A percentile compares a stretch with the other conserved stretches of the same genome.
phyloP scores from a whole-genome alignment of 53 echinoderm and acorn worm genomes.

The Henricia sp. region DNA sequence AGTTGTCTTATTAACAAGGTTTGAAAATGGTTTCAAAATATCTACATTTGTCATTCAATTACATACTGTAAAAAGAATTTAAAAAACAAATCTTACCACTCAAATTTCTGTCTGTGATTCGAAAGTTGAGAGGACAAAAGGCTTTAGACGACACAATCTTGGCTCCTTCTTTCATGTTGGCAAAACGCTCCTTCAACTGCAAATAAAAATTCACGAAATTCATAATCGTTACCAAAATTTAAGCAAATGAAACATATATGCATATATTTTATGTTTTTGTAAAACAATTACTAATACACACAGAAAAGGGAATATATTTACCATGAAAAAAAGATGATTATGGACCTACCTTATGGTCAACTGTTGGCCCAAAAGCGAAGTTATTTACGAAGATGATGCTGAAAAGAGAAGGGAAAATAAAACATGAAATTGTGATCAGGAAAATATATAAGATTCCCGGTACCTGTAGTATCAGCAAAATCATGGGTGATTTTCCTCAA shows the following conservation, averaged over 20 bases:
- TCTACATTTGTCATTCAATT: not conserved
- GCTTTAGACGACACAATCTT: slow-evolving; percentile 98
- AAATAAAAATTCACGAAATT: too few relatives aligned
- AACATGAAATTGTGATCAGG: too few relatives aligned
- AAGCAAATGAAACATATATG: too few relatives aligned
- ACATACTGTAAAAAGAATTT: not conserved
- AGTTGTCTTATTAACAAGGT: too few relatives aligned
- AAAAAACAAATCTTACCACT: slow-evolving; percentile 79
- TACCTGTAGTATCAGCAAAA: too few relatives aligned
- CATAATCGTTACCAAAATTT: too few relatives aligned
- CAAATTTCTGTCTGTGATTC: slow-evolving; percentile 96
- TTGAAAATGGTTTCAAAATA: too few relatives aligned
- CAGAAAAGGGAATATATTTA: not conserved
- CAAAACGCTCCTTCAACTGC: slow-evolving; percentile 96
- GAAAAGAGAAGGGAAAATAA: slow-evolving; percentile 24
- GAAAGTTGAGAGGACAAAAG: slow-evolving; percentile 98
- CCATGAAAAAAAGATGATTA: not conserved
- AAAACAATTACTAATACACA: not conserved
- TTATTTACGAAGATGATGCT: slow-evolving; percentile 98
- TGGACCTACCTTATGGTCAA: slow-evolving; percentile 85
- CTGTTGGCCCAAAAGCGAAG: slow-evolving; percentile 96
- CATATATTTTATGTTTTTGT: not conserved
- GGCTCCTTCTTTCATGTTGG: slow-evolving; percentile 99
- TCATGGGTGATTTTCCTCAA: too few relatives aligned
- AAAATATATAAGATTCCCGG: too few relatives aligned